Conservation (phyloP, 2,113 vertebrate genomes). For the Arizona elegans region DNA sequence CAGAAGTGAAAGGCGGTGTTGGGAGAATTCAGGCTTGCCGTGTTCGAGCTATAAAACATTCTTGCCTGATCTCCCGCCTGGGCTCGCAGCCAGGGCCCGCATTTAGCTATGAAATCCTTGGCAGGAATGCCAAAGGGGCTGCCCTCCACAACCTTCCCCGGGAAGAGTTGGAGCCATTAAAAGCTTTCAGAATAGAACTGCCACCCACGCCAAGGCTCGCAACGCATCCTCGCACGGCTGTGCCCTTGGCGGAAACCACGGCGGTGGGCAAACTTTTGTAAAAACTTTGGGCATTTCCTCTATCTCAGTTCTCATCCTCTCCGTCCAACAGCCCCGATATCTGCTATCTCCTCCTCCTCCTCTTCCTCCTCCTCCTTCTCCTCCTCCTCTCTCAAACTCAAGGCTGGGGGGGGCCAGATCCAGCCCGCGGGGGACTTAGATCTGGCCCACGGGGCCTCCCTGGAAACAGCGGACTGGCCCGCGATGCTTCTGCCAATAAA, state of each 20-base stretch:
- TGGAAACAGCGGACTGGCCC: too few relatives aligned
- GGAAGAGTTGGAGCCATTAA: neutral
- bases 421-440: too few relatives aligned
- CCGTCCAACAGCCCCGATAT: neutral
- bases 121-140: neutral
- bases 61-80: neutral
- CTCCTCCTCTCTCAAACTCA: too few relatives aligned
- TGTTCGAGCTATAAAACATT: neutral
- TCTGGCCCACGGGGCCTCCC: too few relatives aligned
- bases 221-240: neutral
- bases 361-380: neutral
- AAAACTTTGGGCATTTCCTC: neutral
- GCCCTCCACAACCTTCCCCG: neutral
- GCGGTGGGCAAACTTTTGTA: neutral
- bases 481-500: too few relatives aligned
- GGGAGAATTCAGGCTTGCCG: neutral
- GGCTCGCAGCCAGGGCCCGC: neutral
- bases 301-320: neutral
- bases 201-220: neutral
- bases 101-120: constrained; percentile 26
- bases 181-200: neutral
- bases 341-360: neutral
- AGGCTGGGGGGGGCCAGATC: too few relatives aligned
- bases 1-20: neutral
- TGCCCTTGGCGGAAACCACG: neutral